Conservation (phyloP, 2,797 vertebrate genomes). For the Neopelma chrysocephalum region DNA sequence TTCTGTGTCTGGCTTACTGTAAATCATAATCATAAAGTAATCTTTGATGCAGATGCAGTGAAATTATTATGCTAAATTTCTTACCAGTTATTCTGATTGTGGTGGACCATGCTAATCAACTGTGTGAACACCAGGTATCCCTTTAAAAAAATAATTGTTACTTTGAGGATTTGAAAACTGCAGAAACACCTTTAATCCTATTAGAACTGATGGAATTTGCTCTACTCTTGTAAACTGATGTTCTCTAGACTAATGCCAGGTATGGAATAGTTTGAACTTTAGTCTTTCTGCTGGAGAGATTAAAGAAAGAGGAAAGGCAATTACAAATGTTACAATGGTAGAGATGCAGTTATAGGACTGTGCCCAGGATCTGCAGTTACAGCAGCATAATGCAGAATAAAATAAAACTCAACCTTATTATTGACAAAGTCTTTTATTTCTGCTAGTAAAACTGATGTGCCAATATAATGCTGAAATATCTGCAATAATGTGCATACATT, state of each 20-base stretch:
- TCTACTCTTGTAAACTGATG: not conserved
- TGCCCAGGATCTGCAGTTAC: not conserved
- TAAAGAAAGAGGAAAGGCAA: not conserved
- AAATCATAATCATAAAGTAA: not conserved
- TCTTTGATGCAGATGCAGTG: not conserved
- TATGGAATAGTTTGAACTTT: conserved; percentile 11
- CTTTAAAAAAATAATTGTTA: not conserved
- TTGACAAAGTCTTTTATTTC: not conserved
- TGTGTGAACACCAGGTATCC: not conserved
- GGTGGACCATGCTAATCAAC: not conserved
- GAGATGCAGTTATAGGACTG: not conserved
- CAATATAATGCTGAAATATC: not conserved
- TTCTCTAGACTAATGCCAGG: not conserved
- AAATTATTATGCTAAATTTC: not conserved
- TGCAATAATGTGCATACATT: conserved; percentile 8
- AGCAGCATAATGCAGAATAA: not conserved
- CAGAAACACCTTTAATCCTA: conserved; percentile 31
- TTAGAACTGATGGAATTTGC: conserved; percentile 27
- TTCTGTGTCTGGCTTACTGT: not conserved
- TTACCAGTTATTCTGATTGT: not conserved
- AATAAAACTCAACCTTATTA: not conserved
- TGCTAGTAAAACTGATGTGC: not conserved
- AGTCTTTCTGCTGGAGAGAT: not conserved
- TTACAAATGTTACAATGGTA: not conserved
- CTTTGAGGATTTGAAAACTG: not conserved